A percentile compares a stretch with the other conserved stretches of the same genome.
These are phyloP conservation scores for Phytoseiulus persimilis DNA, from an alignment of 2,888 invertebrate genomes.

Conservation along the genomic window DNA sequence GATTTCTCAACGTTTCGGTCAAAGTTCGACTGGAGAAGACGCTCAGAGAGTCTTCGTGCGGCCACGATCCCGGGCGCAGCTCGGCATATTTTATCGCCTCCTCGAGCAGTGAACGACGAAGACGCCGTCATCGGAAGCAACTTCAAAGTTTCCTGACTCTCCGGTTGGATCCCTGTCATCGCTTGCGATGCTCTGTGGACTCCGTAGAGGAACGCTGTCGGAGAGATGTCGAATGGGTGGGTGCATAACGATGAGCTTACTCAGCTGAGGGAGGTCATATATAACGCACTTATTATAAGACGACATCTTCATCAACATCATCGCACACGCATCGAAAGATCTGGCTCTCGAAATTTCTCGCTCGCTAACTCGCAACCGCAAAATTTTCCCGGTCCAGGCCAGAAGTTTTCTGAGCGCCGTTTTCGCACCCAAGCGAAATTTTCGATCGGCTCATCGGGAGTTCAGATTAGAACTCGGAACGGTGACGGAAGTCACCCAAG, in stretches of 20 bases:
- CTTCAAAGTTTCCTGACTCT: not conserved
- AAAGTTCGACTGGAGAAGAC: not conserved
- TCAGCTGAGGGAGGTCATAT: slow-evolving; percentile 5
- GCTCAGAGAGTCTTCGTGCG: not conserved
- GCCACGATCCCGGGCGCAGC: not conserved
- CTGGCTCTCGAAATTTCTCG: too few relatives aligned
- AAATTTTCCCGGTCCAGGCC: too few relatives aligned
- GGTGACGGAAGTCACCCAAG: too few relatives aligned
- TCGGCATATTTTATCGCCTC: slow-evolving; percentile 5
- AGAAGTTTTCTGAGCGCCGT: too few relatives aligned
- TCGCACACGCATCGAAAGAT: not conserved
- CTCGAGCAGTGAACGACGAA: not conserved
- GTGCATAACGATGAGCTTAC: slow-evolving; percentile 5
- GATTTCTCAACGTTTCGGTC: too few relatives aligned
- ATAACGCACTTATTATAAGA: not conserved
- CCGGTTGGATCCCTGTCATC: not conserved
- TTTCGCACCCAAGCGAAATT: too few relatives aligned
- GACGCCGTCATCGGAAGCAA: not conserved
- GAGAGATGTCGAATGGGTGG: not conserved
- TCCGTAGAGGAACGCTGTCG: not conserved
- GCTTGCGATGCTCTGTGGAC: not conserved
- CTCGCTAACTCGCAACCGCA: too few relatives aligned
- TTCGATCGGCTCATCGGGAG: too few relatives aligned
- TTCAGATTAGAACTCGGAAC: too few relatives aligned
- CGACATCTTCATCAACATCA: slow-evolving; percentile 5